Percentiles rank a stretch among this genome's conserved stretches.
Evolutionary conservation across 2,113 vertebrate genomes (phyloP).

Genomic region (Shinisaurus crocodilurus): DNA sequence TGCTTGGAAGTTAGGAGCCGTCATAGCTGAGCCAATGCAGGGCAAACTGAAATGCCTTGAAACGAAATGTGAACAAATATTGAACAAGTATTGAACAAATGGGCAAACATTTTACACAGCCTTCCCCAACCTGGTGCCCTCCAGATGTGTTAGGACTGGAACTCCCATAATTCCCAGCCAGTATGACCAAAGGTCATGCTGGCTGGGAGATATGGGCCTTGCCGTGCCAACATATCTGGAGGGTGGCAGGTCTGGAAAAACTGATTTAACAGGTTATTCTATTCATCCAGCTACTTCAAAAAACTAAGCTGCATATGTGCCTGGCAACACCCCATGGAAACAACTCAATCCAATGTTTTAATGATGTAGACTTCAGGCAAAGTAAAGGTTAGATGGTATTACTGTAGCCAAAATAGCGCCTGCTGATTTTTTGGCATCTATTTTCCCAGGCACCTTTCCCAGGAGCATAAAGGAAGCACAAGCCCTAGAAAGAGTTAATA

Average conservation of each 20-base stretch:
- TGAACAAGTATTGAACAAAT: background rate
- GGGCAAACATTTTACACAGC: background rate
- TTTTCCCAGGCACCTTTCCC: background rate
- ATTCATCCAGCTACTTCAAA: rapidly evolving
- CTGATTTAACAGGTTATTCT: background rate
- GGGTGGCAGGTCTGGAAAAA: too few species aligned
- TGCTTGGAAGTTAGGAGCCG: background rate
- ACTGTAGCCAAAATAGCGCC: background rate
- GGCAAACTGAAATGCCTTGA: background rate
- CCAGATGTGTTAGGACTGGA: too few species aligned
- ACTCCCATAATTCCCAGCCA: too few species aligned
- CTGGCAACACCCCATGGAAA: background rate
- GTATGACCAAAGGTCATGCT: too few species aligned
- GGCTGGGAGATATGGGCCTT: too few species aligned
- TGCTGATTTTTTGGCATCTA: rapidly evolving
- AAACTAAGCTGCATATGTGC: background rate
- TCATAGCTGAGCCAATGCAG: background rate
- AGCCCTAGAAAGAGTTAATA: conserved; percentile 51
- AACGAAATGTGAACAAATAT: background rate
- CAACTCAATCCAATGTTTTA: background rate
- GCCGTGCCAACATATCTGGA: too few species aligned
- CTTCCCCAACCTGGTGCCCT: too few species aligned
- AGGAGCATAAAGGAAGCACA: background rate
- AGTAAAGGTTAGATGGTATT: background rate
- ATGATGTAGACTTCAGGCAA: background rate